phyloP scores from a whole-genome alignment of 2,113 vertebrate genomes.

The Seriola quinqueradiata region DNA sequence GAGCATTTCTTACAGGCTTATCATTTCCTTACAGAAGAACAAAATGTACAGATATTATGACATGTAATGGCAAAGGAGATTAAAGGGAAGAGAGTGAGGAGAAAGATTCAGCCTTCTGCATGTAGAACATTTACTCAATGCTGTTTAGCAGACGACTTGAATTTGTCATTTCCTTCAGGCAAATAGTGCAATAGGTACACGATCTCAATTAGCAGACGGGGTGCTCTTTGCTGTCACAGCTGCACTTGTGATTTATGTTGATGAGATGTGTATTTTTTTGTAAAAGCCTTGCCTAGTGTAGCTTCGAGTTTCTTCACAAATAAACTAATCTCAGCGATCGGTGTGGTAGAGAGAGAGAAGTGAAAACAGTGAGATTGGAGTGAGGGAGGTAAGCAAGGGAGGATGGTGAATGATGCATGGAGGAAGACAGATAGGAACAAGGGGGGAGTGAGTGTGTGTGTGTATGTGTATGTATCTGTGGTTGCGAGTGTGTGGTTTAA shows the following conservation, averaged over 20 bases:
- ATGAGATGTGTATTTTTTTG: background rate
- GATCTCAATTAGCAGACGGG: constrained; percentile 60
- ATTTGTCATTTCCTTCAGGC: constrained; percentile 48
- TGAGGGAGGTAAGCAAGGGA: constrained; percentile 7
- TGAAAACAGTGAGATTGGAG: constrained; percentile 6
- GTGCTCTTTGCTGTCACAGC: constrained; percentile 38
- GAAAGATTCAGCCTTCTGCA: background rate
- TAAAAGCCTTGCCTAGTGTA: background rate
- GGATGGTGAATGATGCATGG: constrained; percentile 61
- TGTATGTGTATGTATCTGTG: constrained; percentile 4
- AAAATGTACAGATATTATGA: background rate
- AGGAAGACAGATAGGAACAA: constrained; percentile 55
- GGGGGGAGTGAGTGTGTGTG: background rate
- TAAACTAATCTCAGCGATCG: constrained; percentile 16
- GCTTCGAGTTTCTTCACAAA: constrained; percentile 24
- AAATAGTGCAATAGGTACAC: constrained; percentile 39
- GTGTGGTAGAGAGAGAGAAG: background rate
- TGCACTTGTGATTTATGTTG: constrained; percentile 37
- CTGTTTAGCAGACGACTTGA: constrained; percentile 40
- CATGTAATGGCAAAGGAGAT: constrained; percentile 33
- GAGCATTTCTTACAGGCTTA: background rate
- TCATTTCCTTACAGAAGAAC: background rate
- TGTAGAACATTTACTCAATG: constrained; percentile 2
- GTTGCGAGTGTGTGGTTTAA: constrained; percentile 49
- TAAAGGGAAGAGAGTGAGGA: background rate